Base-by-base conservation (phyloP, 1,140 invertebrate species). In the Orchesella cincta region DNA sequence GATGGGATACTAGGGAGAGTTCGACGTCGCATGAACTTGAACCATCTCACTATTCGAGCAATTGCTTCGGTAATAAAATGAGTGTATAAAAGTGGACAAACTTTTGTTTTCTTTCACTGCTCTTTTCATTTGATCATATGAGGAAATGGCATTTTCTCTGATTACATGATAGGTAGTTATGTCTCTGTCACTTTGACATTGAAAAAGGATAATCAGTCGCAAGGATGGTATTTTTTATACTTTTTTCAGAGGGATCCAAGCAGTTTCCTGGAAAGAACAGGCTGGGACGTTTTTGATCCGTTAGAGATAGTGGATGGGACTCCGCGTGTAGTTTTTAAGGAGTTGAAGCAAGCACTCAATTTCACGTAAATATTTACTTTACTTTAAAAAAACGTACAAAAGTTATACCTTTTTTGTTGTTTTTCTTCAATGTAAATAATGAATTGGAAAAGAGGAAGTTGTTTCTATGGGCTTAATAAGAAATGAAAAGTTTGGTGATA, bases 321-420 rank as follows among this genome's bases (percentile, higher is more conserved):
- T 8, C 18, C 67, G 1, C 29, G 16, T 23, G 23, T 71, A 8
- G 67, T 71, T 8, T 71, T 71, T 23, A 33, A 18, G 14, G 67
- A 71, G 67, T 23, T 71, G 31, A 14, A 29, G 23, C 5, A 34
- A 34, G 31, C 23, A 14, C 67, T 71, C 8, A 71, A 71, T 23
- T 71, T 71, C 29, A 71, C 67, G 67, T 71, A 71, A 12, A 18
- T 46, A 46, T n/a, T n/a, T n/a, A n/a, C n/a, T n/a, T n/a, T n/a
- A n/a, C n/a, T n/a, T n/a, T n/a, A n/a, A n/a, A n/a, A n/a, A n/a
- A n/a, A n/a, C n/a, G n/a, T n/a, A n/a, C n/a, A n/a, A n/a, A n/a
- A n/a, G n/a, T n/a, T n/a, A n/a, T n/a, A n/a, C n/a, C n/a, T n/a
- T n/a, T n/a, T n/a, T n/a, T n/a, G n/a, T n/a, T n/a, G n/a, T n/a